phyloP scores from a whole-genome alignment of 2,113 vertebrate genomes.

The Nestor notabilis region DNA sequence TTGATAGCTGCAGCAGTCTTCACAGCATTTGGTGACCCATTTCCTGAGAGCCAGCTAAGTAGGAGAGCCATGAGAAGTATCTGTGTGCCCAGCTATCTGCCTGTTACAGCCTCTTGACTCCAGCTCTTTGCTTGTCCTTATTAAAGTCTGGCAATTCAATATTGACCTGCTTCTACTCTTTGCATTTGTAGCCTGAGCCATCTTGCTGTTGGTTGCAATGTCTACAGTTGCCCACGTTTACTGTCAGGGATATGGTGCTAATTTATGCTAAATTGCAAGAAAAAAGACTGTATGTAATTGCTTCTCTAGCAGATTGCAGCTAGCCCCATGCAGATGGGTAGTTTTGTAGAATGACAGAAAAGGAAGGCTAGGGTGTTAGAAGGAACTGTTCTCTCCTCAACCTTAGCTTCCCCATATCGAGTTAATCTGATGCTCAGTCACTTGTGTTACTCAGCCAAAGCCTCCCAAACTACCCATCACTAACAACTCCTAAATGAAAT shows the following conservation, averaged over 20 bases:
- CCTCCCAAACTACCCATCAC: background rate
- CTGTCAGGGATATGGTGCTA: background rate
- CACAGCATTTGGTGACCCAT: background rate
- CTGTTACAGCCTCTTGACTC: background rate
- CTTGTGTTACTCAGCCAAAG: background rate
- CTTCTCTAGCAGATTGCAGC: background rate
- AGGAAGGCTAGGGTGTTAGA: background rate
- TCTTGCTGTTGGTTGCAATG: background rate
- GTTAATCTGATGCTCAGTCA: background rate
- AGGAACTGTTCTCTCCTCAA: background rate
- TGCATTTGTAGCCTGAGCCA: background rate
- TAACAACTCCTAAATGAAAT: background rate
- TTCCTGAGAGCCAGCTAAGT: background rate
- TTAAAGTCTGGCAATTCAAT: background rate
- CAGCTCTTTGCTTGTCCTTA: background rate
- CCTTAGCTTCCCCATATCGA: background rate
- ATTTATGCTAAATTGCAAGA: background rate
- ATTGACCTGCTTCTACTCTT: background rate
- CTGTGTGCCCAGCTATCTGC: background rate
- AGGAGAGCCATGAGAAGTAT: background rate
- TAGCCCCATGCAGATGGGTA: background rate
- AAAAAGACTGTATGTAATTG: background rate
- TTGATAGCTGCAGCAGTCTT: background rate
- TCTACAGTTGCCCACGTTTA: background rate
- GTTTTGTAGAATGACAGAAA: background rate